phyloP scores from a whole-genome alignment of 2,113 vertebrate genomes.

The Hoplias malabaricus region DNA sequence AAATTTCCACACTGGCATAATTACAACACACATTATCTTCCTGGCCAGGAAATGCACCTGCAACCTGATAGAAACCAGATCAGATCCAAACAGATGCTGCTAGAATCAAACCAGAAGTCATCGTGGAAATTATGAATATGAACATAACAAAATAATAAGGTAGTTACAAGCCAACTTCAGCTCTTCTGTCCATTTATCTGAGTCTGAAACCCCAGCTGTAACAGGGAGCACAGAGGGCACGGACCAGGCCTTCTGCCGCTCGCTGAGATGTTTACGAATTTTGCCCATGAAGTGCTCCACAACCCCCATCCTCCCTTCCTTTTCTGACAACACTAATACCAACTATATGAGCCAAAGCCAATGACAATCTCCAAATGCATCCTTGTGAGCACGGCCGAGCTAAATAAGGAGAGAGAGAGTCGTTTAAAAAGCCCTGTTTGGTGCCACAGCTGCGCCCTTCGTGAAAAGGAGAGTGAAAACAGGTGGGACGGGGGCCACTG shows the following conservation, averaged over 20 bases:
- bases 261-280: conserved; percentile 16
- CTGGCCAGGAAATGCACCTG: conserved; percentile 31
- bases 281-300: conserved; percentile 21
- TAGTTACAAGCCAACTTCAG: conserved; percentile 41
- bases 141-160: background rate
- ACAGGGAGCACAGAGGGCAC: conserved; percentile 21
- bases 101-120: conserved; percentile 42
- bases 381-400: conserved; percentile 13
- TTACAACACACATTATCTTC: background rate
- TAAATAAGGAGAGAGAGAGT: conserved; percentile 53
- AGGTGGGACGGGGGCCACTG: conserved; percentile 72
- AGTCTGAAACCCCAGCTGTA: conserved; percentile 38
- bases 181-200: conserved; percentile 31
- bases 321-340: conserved; percentile 36
- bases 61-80: conserved; percentile 41
- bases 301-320: background rate
- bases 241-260: conserved; percentile 17
- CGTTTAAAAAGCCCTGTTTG: conserved; percentile 74
- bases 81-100: conserved; percentile 32
- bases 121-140: conserved; percentile 34
- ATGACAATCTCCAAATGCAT: conserved; percentile 46
- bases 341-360: conserved; percentile 31
- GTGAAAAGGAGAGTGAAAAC: conserved; percentile 72
- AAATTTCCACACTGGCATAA: conserved; percentile 32
- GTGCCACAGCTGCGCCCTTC: conserved; percentile 75